These are phyloP conservation scores for Peromyscus maniculatus DNA, from an alignment of 2,113 vertebrate species.

Conservation along the genomic window DNA sequence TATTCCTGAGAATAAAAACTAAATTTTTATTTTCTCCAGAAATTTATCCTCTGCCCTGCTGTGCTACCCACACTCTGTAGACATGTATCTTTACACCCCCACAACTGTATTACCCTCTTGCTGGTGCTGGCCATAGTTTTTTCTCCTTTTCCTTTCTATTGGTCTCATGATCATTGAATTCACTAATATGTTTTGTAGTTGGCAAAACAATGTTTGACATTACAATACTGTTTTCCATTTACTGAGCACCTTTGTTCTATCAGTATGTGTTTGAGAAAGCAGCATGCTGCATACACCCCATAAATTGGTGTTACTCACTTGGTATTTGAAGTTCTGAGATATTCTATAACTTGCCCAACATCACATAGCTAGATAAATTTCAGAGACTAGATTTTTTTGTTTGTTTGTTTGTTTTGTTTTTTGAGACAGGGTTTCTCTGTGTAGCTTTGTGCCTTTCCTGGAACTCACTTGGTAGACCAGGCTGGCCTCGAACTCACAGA, in stretches of 20 bases:
- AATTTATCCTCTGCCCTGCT: not conserved
- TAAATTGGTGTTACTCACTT: not conserved
- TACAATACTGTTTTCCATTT: not conserved
- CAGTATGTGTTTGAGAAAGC: not conserved
- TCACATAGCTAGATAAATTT: not conserved
- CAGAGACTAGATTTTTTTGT: not conserved
- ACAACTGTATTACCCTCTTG: not conserved
- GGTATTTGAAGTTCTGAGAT: not conserved
- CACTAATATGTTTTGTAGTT: not conserved
- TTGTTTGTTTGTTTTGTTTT: no score
- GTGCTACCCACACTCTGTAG: not conserved
- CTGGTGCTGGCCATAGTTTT: not conserved
- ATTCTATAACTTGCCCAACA: not conserved
- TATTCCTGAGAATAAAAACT: not conserved
- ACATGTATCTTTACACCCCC: not conserved
- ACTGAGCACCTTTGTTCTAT: not conserved
- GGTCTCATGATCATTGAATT: not conserved
- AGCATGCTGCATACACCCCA: rapidly evolving
- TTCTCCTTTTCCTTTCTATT: not conserved
- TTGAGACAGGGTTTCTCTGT: no score
- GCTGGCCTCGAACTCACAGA: no score
- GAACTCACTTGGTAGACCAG: no score
- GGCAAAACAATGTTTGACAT: not conserved
- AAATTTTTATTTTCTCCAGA: not conserved
- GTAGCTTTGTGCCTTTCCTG: no score